Percentiles rank a stretch among this genome's conserved stretches.
Evolutionary conservation across 1,140 invertebrate genomes (phyloP).

Genomic region (Musca domestica): DNA sequence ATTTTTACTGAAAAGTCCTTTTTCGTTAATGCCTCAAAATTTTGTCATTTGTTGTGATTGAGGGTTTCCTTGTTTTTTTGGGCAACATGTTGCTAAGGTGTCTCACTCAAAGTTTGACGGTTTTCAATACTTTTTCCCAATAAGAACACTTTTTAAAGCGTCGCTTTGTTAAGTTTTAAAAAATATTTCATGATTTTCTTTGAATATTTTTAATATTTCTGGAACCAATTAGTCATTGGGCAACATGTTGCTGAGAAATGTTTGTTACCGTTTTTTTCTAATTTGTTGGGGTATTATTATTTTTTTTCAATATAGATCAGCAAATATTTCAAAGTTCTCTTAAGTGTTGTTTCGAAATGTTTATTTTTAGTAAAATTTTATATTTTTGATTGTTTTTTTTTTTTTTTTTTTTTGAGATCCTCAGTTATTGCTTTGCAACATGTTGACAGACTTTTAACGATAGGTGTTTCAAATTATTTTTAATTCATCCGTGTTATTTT

Average conservation of each 20-base stretch:
- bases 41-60: no score
- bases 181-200: no score
- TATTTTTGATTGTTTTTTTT: neutral
- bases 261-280: neutral
- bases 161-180: neutral
- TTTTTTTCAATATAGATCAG: neutral
- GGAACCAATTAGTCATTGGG: neutral
- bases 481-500: no score
- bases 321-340: neutral
- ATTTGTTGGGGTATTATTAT: neutral
- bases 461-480: no score
- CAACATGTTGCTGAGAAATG: constrained; percentile 18
- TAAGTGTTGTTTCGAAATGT: neutral
- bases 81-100: constrained; percentile 2
- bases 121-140: neutral
- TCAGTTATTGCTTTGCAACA: neutral
- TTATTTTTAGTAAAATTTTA: neutral
- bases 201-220: no score
- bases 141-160: neutral
- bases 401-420: neutral
- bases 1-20: no score
- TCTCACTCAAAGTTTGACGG: neutral
- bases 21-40: no score
- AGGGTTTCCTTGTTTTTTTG: neutral
- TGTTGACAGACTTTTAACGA: no score